These are phyloP conservation scores for Hemiscyllium ocellatum DNA, from an alignment of 2,113 vertebrate species.

Conservation along the genomic window DNA sequence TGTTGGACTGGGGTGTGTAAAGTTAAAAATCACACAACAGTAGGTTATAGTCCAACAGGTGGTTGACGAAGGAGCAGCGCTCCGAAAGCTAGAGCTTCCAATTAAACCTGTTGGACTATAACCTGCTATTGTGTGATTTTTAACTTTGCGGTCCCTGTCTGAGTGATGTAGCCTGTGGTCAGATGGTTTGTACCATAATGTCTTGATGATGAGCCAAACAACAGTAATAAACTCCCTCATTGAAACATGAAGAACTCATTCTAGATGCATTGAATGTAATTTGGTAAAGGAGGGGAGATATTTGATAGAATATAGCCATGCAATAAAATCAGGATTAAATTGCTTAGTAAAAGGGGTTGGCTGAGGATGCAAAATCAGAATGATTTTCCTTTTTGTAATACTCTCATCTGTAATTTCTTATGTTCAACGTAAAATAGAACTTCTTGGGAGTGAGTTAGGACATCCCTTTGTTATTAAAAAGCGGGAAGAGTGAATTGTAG, in stretches of 20 bases:
- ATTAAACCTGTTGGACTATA: no score
- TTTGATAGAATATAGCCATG: not conserved
- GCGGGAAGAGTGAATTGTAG: not conserved
- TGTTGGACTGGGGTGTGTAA: no score
- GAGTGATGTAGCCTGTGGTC: not conserved
- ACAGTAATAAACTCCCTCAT: not conserved
- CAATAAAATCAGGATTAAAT: not conserved
- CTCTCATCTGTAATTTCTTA: not conserved
- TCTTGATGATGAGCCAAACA: not conserved
- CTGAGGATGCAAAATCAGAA: not conserved
- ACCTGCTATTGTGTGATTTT: no score
- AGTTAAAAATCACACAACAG: no score
- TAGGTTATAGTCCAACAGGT: no score
- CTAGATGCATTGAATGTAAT: not conserved
- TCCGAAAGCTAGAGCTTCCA: no score
- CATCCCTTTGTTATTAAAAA: not conserved
- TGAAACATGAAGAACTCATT: not conserved
- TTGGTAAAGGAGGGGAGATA: not conserved
- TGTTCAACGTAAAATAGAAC: not conserved
- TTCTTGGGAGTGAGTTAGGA: not conserved
- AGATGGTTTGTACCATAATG: not conserved
- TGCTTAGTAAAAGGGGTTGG: not conserved
- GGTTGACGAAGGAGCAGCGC: no score
- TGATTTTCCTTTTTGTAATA: not conserved
- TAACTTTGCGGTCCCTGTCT: not conserved